Conservation (phyloP, 2,888 invertebrate species). For the Callinectes sapidus region DNA sequence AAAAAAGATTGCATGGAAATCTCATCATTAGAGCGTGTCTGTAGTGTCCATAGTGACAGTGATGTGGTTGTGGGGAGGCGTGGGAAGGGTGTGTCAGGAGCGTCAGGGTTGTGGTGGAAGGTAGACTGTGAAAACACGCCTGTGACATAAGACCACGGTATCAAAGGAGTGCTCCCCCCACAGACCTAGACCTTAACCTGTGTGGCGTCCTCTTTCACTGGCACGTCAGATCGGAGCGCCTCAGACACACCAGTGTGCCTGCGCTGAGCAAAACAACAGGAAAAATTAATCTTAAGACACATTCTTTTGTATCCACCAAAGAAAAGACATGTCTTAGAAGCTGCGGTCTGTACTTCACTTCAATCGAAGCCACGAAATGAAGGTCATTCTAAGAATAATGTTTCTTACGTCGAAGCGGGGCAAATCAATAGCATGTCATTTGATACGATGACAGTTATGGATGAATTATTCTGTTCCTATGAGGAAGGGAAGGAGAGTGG, state of each 20-base stretch:
- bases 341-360: not conserved
- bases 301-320: not conserved
- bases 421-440: not conserved
- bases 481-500: not conserved
- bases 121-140: not conserved
- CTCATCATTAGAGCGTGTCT: not conserved
- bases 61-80: not conserved
- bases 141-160: not conserved
- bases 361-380: not conserved
- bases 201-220: not conserved
- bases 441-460: not conserved
- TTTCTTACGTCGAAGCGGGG: not conserved
- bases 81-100: not conserved
- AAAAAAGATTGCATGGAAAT: not conserved
- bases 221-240: not conserved
- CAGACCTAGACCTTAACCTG: not conserved
- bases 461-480: not conserved
- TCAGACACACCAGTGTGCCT: not conserved
- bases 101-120: not conserved
- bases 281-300: not conserved
- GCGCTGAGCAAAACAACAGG: not conserved
- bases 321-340: not conserved
- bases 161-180: not conserved
- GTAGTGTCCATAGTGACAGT: not conserved
- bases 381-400: not conserved